Evolutionary conservation across 2,888 invertebrate genomes (phyloP).

Genomic region (Oasisia sp.): DNA sequence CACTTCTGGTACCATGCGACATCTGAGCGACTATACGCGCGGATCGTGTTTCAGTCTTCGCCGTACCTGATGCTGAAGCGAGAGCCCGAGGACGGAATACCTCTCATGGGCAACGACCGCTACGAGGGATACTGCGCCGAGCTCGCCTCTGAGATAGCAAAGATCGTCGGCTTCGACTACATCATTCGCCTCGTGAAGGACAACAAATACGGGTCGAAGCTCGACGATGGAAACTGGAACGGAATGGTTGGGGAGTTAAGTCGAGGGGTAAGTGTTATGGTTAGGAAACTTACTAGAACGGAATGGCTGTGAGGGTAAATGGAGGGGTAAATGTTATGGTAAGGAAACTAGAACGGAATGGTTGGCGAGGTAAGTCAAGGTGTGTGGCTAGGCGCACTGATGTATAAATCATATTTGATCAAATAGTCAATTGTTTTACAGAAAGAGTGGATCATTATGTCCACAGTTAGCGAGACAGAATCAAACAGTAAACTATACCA

Average conservation of each 20-base stretch:
- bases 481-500: too few species aligned
- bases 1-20: too few species aligned
- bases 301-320: neutral
- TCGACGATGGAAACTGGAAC: constrained; percentile 58
- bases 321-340: neutral
- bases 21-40: neutral
- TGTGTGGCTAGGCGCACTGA: neutral
- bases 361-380: neutral
- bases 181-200: constrained; percentile 42
- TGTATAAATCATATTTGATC: too few species aligned
- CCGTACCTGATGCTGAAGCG: constrained; percentile 57
- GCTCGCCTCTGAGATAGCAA: constrained; percentile 62
- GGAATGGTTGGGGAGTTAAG: constrained; percentile 65
- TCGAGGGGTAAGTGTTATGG: constrained; percentile 48
- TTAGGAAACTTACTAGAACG: neutral
- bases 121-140: constrained; percentile 68
- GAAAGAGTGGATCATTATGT: too few species aligned
- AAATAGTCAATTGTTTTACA: too few species aligned
- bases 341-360: too few species aligned
- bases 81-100: constrained; percentile 49
- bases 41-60: constrained; percentile 45
- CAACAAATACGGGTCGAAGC: constrained; percentile 41
- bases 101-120: constrained; percentile 86
- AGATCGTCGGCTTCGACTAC: constrained; percentile 64
- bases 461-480: too few species aligned